These are phyloP conservation scores for Vireo griseus DNA, from an alignment of 2,797 vertebrate genomes.

Conservation along the genomic window DNA sequence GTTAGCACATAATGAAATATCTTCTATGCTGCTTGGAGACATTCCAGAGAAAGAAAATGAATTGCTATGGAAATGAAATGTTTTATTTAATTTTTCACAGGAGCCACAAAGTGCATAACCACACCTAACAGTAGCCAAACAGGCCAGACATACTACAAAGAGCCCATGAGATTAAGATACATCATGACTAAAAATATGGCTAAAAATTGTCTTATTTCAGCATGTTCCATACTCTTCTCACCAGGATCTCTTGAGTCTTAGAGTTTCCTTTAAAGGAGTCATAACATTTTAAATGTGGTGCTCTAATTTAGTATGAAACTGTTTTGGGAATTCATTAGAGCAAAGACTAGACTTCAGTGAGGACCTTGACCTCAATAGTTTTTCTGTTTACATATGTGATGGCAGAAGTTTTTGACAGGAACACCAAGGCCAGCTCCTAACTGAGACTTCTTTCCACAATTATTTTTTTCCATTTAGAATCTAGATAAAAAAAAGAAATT, in stretches of 20 bases:
- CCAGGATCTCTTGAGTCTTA: background rate
- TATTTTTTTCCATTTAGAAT: background rate
- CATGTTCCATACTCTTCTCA: background rate
- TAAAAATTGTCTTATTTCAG: background rate
- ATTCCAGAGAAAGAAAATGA: background rate
- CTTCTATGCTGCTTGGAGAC: background rate
- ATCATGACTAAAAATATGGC: background rate
- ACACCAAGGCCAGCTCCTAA: background rate
- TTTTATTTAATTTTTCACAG: background rate
- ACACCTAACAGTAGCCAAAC: background rate
- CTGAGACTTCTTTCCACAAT: background rate
- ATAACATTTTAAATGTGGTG: background rate
- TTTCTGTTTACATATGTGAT: background rate
- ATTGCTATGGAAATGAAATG: background rate
- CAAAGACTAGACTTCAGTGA: background rate
- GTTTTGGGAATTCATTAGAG: background rate
- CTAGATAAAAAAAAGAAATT: background rate
- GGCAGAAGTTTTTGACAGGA: background rate
- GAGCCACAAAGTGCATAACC: background rate
- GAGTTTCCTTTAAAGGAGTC: background rate
- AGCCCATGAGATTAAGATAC: background rate
- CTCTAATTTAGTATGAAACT: background rate
- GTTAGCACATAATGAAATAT: background rate
- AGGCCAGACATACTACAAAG: background rate
- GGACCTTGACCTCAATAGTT: background rate